Evolutionary conservation across 1,140 invertebrate genomes (phyloP).

Genomic region (Hetaerina americana): DNA sequence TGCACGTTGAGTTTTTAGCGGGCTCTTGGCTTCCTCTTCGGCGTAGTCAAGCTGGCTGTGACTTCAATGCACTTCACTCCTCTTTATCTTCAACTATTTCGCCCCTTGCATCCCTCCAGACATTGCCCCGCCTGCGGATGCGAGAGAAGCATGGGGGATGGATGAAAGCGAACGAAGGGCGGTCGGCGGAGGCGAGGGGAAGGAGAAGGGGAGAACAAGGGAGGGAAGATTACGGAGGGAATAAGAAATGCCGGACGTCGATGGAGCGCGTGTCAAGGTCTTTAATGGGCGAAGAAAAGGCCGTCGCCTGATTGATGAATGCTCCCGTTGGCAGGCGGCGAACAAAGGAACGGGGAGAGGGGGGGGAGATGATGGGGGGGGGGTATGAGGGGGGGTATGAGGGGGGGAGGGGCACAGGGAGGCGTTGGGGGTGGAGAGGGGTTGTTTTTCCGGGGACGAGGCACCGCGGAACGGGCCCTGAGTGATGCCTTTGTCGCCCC

Average conservation of each 20-base stretch:
- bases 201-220: neutral
- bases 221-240: neutral
- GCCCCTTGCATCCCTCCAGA: too few relatives aligned
- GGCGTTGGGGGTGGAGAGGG: neutral
- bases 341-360: neutral
- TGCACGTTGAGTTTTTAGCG: too few relatives aligned
- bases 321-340: neutral
- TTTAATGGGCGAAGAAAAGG: neutral
- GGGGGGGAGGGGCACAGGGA: neutral
- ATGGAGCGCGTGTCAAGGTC: neutral
- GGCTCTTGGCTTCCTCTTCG: too few relatives aligned
- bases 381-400: neutral
- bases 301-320: neutral
- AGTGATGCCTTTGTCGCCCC: too few relatives aligned
- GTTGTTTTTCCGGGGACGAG: too few relatives aligned
- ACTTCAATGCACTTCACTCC: too few relatives aligned
- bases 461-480: too few relatives aligned
- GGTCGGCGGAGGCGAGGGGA: neutral
- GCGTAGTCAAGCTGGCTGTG: too few relatives aligned
- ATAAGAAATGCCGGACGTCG: neutral
- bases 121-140: too few relatives aligned
- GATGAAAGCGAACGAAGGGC: neutral
- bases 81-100: too few relatives aligned
- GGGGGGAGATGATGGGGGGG: neutral
- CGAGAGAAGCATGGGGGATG: neutral